phyloP scores from a whole-genome alignment of 2,797 vertebrate species.

The Cossypha niveicapilla region DNA sequence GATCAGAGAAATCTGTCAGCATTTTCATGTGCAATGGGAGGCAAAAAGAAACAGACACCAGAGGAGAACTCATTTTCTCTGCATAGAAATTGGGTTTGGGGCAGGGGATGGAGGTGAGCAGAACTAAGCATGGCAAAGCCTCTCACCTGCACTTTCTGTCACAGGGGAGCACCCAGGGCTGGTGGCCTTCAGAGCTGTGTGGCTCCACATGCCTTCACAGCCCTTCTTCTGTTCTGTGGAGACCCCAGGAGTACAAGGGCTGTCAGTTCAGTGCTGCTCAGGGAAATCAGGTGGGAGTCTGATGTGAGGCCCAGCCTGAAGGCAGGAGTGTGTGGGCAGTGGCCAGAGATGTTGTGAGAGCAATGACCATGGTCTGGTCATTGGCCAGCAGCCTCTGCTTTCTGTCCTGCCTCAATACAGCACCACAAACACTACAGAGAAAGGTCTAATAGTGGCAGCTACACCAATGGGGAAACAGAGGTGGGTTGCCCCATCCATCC shows the following conservation, averaged over 20 bases:
- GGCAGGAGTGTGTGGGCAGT: fast-evolving
- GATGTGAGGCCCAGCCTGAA: neutral
- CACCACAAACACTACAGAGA: neutral
- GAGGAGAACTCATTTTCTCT: neutral
- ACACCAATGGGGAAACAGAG: neutral
- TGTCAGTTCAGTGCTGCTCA: neutral
- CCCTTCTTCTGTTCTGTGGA: neutral
- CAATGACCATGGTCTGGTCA: too few relatives aligned
- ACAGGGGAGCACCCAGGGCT: neutral
- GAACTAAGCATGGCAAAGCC: neutral
- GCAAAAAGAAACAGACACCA: neutral
- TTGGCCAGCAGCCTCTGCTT: neutral
- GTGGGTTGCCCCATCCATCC: neutral
- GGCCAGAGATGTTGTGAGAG: neutral
- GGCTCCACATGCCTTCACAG: neutral
- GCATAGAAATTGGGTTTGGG: neutral
- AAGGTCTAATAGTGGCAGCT: neutral
- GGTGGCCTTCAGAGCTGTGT: neutral
- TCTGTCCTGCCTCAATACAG: neutral
- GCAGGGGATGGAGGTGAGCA: neutral
- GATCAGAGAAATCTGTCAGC: conserved; percentile 59
- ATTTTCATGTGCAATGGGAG: conserved; percentile 39
- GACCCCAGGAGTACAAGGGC: neutral
- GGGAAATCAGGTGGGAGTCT: neutral
- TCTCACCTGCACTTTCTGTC: neutral